Base-by-base conservation (phyloP, 2,797 vertebrate genomes). In the Sebastes wilsoni region DNA sequence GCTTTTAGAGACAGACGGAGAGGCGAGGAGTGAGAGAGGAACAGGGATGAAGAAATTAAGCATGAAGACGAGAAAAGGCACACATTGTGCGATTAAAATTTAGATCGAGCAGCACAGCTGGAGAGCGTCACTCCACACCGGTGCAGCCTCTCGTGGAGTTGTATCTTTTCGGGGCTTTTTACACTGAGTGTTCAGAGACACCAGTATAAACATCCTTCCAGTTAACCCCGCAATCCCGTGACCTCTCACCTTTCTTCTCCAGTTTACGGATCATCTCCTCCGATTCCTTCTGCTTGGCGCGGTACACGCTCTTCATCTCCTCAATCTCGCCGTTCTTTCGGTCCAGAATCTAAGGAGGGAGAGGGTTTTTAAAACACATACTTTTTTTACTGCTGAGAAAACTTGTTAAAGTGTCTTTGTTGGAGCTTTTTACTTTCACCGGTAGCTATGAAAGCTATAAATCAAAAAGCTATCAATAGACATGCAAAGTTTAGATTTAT, bases 291-390 rank as follows among this genome's bases (percentile, higher is more conserved):
- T 97, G 97, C 89, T 97, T 99, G 81, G 77, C 94, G 75, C 93
- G 92, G 79, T 97, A 96, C 71, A 95, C 25, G 36, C 81, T 92
- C 94, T 99, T 99, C 88, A 98, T 73, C 86, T 96, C 96, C 36
- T 99, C 97, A 60, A 97, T 96, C 94, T 99, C 98, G 0, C 95
- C 90, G 67, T 99, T 99, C 91, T 99, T 99, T 76, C 98, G 95
- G 81, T 97, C 95, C 92, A 99, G 94, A 94, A 99, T 99, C 98
- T 99, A 88, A 14, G 86, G 80, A 16, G 70, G 54, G 66, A 93
- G 18, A 62, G 64, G 69, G 66, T 36, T 72, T 36, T 72, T 74
- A 10, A 11, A 49, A 49, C n/a, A n/a, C n/a, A 79, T 28, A 30
- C 23, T 52, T 49, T 60, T 42, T 42, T 49, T n/a, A 46, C 32